These are phyloP conservation scores for Drosophila bocqueti DNA, from an alignment of 1,140 invertebrate genomes.

Conservation along the genomic window DNA sequence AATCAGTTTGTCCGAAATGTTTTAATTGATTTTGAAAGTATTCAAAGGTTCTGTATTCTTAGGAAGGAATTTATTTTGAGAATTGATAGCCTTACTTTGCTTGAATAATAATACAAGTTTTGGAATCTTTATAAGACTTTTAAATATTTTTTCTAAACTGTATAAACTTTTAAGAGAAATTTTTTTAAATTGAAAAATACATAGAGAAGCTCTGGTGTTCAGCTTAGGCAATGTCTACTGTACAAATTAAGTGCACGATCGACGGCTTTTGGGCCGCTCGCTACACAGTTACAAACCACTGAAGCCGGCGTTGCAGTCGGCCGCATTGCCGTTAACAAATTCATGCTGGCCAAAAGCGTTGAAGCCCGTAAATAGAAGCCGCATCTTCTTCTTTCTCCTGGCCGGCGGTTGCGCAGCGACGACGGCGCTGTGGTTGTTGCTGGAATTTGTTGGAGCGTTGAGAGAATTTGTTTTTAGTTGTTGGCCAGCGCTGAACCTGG, in stretches of 20 bases:
- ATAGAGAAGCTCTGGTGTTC: background rate
- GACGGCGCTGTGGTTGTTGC: constrained; percentile 14
- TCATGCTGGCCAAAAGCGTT: constrained; percentile 85
- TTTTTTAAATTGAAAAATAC: too few relatives aligned
- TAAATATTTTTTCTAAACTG: background rate
- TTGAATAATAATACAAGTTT: too few relatives aligned
- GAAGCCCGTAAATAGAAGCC: constrained; percentile 82
- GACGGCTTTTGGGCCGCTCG: constrained; percentile 38
- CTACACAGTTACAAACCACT: constrained; percentile 53
- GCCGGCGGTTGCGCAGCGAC: constrained; percentile 67
- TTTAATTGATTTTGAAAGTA: too few relatives aligned
- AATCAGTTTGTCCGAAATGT: too few relatives aligned
- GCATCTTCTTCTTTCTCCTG: constrained; percentile 46
- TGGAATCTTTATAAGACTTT: background rate
- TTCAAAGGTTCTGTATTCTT: too few relatives aligned
- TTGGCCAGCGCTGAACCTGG: constrained; percentile 60
- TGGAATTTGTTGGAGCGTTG: constrained; percentile 55
- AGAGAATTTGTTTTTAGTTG: constrained; percentile 61
- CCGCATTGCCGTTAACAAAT: constrained; percentile 33
- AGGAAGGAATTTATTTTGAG: too few relatives aligned
- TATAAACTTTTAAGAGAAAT: background rate
- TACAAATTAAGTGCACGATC: constrained; percentile 21
- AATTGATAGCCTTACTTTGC: too few relatives aligned
- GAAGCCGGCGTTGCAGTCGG: constrained; percentile 51
- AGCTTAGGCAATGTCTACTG: background rate